phyloP scores from a whole-genome alignment of 2,113 vertebrate species.

The Nesogale talazaci region DNA sequence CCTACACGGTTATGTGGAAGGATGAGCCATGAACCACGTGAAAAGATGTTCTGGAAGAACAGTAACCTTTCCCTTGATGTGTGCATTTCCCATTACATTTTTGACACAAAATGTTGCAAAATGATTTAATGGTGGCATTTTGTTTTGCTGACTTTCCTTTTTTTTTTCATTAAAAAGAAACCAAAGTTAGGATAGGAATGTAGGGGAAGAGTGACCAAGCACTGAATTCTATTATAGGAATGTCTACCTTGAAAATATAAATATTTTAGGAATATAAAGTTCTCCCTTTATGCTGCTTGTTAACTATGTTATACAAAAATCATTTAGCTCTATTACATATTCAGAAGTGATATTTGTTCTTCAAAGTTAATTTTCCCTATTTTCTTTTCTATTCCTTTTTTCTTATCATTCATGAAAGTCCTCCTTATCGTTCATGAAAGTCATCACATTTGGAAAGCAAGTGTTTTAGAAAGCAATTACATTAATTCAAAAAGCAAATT shows the following conservation, averaged over 20 bases:
- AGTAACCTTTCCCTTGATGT: constrained; percentile 94
- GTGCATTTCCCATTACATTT: constrained; percentile 92
- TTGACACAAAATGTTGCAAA: constrained; percentile 90
- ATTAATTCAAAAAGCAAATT: not conserved
- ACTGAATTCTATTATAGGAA: constrained; percentile 87
- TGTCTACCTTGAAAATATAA: constrained; percentile 69
- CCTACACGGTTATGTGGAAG: constrained; percentile 83
- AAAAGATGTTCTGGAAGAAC: constrained; percentile 90
- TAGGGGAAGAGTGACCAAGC: constrained; percentile 88
- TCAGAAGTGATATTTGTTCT: constrained; percentile 54
- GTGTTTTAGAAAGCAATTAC: constrained; percentile 67
- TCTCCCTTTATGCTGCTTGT: constrained; percentile 70
- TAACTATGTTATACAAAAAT: constrained; percentile 39
- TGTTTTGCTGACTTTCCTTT: constrained; percentile 94
- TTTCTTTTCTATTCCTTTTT: not conserved
- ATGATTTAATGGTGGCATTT: constrained; percentile 98
- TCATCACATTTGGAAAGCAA: constrained; percentile 71
- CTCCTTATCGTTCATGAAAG: constrained; percentile 62
- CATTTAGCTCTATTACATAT: not conserved
- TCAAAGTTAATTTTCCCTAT: constrained; percentile 60
- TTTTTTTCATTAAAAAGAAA: constrained; percentile 89
- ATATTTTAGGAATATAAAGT: constrained; percentile 57
- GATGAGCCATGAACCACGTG: constrained; percentile 85
- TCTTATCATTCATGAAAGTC: constrained; percentile 59
- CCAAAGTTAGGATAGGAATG: constrained; percentile 82